Base-by-base conservation (phyloP, 1,140 invertebrate genomes). In the Frieseomelitta varia region DNA sequence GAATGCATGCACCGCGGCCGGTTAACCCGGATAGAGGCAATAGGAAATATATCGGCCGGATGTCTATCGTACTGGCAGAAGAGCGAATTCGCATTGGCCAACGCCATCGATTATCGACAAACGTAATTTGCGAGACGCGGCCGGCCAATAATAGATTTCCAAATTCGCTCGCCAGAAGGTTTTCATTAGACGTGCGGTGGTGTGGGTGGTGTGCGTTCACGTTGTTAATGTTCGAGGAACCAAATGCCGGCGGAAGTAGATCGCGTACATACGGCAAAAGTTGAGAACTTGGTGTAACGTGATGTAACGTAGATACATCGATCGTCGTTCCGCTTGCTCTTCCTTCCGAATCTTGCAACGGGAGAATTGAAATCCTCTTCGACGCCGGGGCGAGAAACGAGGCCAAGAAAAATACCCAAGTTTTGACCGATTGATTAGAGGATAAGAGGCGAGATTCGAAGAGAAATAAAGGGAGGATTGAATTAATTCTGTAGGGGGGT, bases 81-180 rank as follows among this genome's bases (percentile, higher is more conserved):
- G 65, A 72, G 74, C 65, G 47, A 83, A 86, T 83, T 39, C 68
- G 81, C 81, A 30, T 30, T 58, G 53, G 81, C 73, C 47, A 78
- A 78, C 81, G 74, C 81, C 53, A n/a, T n/a, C 69, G 81, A 86
- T 86, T 86, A 86, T 86, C 74, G 85, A 83, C 75, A 86, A 86
- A 86, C 78, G 81, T 84, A 86, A 86, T 86, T 86, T 82, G 74
- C 58, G 74, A 86, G 74, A 77, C 67, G 68, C 73, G 39, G 39
- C 39, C 6, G 58, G 81, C 81, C 81, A 83, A 86, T 82, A 86
- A 86, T 86, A 82, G 80, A 86, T 86, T 84, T 84, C 81, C 81
- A 79, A n/a, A 86, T 86, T 75, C 67, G 51, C 34, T 47, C 34
- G 80, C n/a, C 53, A 72, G 73, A 51, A 86, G 81, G 34, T 86